Base-by-base conservation (phyloP, 2,888 invertebrate species). In the Ormyrus rosae region DNA sequence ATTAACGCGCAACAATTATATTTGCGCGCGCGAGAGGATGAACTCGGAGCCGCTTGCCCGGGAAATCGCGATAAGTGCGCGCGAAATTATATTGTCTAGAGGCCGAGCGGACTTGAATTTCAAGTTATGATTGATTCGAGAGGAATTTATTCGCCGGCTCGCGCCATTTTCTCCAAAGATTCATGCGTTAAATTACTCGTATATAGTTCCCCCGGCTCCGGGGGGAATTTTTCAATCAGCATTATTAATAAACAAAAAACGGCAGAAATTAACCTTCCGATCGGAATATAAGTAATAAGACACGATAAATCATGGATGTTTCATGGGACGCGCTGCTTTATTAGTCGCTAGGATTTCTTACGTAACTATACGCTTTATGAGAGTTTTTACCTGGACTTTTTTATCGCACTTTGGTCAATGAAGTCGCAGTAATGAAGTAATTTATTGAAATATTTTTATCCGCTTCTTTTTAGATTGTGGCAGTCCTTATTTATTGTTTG, bases 371-470 rank as follows among this genome's bases (percentile, higher is more conserved):
- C 45, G 46, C 58, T 75, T 75, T 75, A 75, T 13, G 74, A 74
- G 65, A 50, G 19, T 75, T 67, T 67, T 75, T 74, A 50, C 64
- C 2, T 7, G 48, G 8, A 6, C 5, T 56, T 65, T 73, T 73
- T 73, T 65, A 56, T 64, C 53, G 51, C 55, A 45, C 63, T 58
- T 70, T 70, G 11, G 19, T 19, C 19, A 9, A 19, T 13, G 55
- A 13, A 55, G 55, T 13, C 19, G 55, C 19, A 13, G 53, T 73
- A 73, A 73, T 65, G 73, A 65, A 73, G 73, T 65, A 73, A 73
- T 64, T 64, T 65, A 73, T 73, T 73, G 73, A 64, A 73, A 73
- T 73, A 73, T 64, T 73, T 73, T 73, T 64, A 64, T 73, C 48
- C 9, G 4, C 8, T 51, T 46, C 8, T 48, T 56, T 53, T 48